Evolutionary conservation across 2,113 vertebrate species (phyloP).

Genomic region (Austrofundulus limnaeus): DNA sequence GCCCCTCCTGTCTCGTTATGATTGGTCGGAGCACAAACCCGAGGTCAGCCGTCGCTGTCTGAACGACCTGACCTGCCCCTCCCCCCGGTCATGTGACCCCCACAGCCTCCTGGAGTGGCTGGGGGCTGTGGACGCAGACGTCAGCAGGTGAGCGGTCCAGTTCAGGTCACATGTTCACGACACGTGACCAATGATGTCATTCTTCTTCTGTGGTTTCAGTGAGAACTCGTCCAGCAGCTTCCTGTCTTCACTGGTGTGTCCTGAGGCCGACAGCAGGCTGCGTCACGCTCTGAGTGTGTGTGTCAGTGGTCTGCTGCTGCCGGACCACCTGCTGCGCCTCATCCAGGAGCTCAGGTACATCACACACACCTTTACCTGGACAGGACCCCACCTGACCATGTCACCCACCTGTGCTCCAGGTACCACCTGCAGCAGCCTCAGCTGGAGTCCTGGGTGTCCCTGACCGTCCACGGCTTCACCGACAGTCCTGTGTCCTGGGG

Average conservation of each 20-base stretch:
- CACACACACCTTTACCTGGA: neutral
- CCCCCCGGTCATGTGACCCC: conserved; percentile 75
- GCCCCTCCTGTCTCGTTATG: conserved; percentile 81
- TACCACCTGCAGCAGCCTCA: conserved; percentile 81
- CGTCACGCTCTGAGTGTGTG: conserved; percentile 80
- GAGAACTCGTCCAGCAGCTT: conserved; percentile 83
- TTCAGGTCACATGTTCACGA: neutral
- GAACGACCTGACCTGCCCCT: conserved; percentile 78
- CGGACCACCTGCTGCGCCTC: conserved; percentile 81
- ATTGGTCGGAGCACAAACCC: conserved; percentile 79
- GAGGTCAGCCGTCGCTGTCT: conserved; percentile 67
- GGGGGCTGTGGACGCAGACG: conserved; percentile 80
- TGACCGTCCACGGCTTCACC: conserved; percentile 89
- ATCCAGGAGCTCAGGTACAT: conserved; percentile 83
- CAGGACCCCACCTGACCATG: no score
- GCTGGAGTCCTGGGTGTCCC: conserved; percentile 79
- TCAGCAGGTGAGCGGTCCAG: conserved; percentile 72
- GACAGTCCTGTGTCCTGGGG: conserved; percentile 92
- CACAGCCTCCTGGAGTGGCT: conserved; percentile 89
- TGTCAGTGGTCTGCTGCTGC: conserved; percentile 85
- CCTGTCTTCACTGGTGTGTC: conserved; percentile 85
- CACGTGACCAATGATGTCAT: neutral
- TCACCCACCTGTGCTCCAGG: conserved; percentile 64
- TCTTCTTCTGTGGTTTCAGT: conserved; percentile 67
- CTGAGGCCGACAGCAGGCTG: conserved; percentile 73